Evolutionary conservation across 1,140 invertebrate species (phyloP).

Genomic region (Daktulosphaira vitifoliae): DNA sequence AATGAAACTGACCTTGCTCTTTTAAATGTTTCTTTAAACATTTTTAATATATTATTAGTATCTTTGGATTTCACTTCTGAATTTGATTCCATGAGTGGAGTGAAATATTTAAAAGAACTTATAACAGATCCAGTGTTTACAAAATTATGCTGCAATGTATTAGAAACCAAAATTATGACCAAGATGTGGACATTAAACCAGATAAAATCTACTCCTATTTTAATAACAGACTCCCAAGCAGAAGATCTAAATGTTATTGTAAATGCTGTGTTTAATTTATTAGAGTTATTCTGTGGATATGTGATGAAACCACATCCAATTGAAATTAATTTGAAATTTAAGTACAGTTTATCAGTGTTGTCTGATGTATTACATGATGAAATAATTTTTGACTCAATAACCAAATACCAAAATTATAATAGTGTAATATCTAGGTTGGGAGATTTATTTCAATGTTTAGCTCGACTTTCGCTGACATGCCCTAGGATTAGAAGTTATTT

Average conservation of each 20-base stretch:
- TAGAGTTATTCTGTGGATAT: constrained; percentile 20
- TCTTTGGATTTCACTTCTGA: constrained; percentile 50
- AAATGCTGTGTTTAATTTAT: constrained; percentile 18
- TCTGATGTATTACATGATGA: constrained; percentile 19
- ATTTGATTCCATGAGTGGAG: constrained; percentile 50
- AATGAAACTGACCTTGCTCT: constrained; percentile 50
- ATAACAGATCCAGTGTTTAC: constrained; percentile 49
- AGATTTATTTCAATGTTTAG: constrained; percentile 31
- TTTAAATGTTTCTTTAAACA: constrained; percentile 52
- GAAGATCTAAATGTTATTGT: constrained; percentile 32
- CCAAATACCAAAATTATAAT: constrained; percentile 8
- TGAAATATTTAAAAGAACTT: constrained; percentile 49
- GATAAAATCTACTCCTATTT: constrained; percentile 23
- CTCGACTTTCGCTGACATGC: constrained; percentile 17
- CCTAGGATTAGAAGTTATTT: constrained; percentile 30
- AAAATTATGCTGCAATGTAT: constrained; percentile 51
- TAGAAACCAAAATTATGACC: constrained; percentile 51
- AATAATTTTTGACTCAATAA: not conserved
- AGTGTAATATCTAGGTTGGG: constrained; percentile 19
- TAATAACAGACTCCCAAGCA: constrained; percentile 29
- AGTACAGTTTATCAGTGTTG: constrained; percentile 13
- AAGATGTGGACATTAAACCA: constrained; percentile 30
- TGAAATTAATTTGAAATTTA: constrained; percentile 27
- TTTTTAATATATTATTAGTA: constrained; percentile 51
- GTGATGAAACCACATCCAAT: constrained; percentile 2